A percentile compares a stretch with the other conserved stretches of the same genome.
Evolutionary conservation across 37 sponge, comb jelly and placozoan species (phyloP).

Genomic region (Lycopodina hypogea): DNA sequence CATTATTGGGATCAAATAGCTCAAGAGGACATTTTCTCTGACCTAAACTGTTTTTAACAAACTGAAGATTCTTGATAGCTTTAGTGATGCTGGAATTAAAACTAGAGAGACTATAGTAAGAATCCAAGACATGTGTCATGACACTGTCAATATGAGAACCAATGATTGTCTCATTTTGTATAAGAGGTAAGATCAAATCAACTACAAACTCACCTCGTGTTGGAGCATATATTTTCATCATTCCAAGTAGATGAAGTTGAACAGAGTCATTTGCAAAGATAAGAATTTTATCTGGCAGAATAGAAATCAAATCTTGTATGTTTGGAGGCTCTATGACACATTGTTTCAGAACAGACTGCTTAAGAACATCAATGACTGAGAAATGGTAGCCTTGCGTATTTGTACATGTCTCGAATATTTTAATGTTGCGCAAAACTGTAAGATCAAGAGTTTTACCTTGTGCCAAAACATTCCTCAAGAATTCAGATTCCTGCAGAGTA

Average conservation of each 20-base stretch:
- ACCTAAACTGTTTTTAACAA: constrained; percentile 1
- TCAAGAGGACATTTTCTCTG: neutral
- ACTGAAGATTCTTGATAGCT: constrained; percentile 10
- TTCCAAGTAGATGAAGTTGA: constrained; percentile 20
- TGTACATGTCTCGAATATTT: constrained; percentile 2
- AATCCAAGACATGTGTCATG: constrained; percentile 35
- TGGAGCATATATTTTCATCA: constrained; percentile 2
- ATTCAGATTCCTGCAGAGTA: neutral
- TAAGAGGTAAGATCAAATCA: constrained; percentile 15
- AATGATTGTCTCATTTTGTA: constrained; percentile 5
- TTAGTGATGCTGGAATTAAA: neutral
- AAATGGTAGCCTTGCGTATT: constrained; percentile 2
- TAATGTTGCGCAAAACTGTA: neutral
- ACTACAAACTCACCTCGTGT: constrained; percentile 8
- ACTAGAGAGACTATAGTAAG: neutral
- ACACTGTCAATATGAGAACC: neutral
- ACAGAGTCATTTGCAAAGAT: constrained; percentile 6
- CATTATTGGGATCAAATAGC: constrained; percentile 26
- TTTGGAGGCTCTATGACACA: constrained; percentile 24
- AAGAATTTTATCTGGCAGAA: constrained; percentile 15
- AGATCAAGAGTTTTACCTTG: neutral
- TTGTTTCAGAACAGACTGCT: neutral
- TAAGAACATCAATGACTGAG: neutral
- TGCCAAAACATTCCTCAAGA: constrained; percentile 9
- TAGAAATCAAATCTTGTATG: neutral